Evolutionary conservation across 37 sponge, comb jelly and placozoan genomes (phyloP).

Genomic region (Cliona cf. orientalis): DNA sequence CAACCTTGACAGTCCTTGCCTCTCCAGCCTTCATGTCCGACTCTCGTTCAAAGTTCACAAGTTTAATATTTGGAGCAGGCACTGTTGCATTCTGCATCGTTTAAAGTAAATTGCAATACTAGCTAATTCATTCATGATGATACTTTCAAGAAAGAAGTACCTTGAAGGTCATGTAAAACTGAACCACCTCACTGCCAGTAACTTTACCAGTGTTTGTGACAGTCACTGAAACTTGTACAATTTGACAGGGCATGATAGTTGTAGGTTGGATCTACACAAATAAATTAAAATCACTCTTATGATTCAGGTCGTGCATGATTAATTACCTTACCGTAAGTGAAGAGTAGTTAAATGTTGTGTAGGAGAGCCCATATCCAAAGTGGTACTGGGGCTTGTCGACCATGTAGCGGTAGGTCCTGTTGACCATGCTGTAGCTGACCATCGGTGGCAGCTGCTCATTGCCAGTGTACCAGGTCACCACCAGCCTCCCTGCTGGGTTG

Average conservation of each 20-base stretch:
- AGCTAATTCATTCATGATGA: no score
- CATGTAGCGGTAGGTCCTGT: constrained; percentile 55
- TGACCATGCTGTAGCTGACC: constrained; percentile 39
- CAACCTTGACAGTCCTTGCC: not conserved
- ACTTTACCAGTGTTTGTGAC: no score
- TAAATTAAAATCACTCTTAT: not conserved
- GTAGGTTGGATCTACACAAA: not conserved
- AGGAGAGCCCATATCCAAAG: no score
- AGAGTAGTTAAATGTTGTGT: constrained; percentile 39
- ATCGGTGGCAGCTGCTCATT: constrained; percentile 29
- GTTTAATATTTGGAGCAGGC: constrained; percentile 15
- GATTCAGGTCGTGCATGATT: no score
- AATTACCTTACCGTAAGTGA: constrained; percentile 24
- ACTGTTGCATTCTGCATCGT: constrained; percentile 30
- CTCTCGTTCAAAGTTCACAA: constrained; percentile 32
- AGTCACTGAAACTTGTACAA: no score
- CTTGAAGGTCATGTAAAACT: no score
- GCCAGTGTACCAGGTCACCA: constrained; percentile 41
- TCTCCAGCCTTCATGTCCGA: not conserved
- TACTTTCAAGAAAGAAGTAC: no score
- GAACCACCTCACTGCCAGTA: no score
- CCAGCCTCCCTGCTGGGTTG: constrained; percentile 47
- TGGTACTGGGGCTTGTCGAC: constrained; percentile 17
- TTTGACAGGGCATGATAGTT: no score
- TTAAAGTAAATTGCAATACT: no score